These are phyloP conservation scores for Aepyceros melampus DNA, from an alignment of 2,113 vertebrate genomes.

Conservation along the genomic window DNA sequence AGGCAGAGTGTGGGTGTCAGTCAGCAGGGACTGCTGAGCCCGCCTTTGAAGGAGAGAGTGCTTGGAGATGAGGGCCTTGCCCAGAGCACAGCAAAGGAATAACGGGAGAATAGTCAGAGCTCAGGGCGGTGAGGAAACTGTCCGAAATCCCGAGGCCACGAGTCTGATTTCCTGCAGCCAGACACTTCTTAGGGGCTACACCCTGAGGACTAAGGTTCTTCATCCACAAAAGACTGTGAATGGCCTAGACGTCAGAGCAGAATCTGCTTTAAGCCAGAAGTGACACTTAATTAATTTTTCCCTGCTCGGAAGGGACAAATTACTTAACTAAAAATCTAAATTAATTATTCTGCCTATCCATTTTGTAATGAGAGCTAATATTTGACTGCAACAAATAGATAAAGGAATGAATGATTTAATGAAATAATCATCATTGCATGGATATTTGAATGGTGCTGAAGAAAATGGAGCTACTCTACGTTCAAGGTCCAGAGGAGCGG, in stretches of 20 bases:
- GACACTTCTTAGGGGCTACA: too few species aligned
- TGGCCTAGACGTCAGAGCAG: neutral
- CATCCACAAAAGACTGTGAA: neutral
- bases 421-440: neutral
- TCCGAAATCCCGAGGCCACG: neutral
- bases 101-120: neutral
- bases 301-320: neutral
- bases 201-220: too few species aligned
- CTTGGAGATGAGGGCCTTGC: too few species aligned
- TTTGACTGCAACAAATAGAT: neutral
- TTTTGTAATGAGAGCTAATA: neutral
- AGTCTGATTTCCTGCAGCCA: neutral
- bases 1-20: neutral
- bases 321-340: neutral
- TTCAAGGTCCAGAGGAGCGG: too few species aligned
- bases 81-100: neutral
- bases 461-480: neutral
- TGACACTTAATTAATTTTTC: neutral
- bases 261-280: neutral
- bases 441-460: neutral
- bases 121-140: neutral
- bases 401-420: neutral
- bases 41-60: too few species aligned
- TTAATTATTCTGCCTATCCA: neutral
- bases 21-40: neutral